Base-by-base conservation (phyloP, 2,113 vertebrate species). In the Holacanthus passer region DNA sequence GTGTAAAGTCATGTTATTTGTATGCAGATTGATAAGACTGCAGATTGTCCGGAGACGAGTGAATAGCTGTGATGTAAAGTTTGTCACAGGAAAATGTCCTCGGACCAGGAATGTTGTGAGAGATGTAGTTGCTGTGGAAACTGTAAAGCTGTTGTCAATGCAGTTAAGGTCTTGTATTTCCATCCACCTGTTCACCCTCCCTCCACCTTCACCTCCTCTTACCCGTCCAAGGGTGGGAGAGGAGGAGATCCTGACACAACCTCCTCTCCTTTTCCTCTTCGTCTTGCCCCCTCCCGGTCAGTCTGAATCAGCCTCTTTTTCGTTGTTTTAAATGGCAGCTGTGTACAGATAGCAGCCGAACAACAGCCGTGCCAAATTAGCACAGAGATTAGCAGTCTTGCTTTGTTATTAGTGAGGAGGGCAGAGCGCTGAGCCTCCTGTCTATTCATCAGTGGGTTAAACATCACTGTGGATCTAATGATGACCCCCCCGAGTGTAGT, bases 61-160 rank as follows among this genome's bases (percentile, higher is more conserved):
- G 55, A 79, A 71, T 39, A 74, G 47, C 50, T 58, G 35, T 71
- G 65, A 69, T 82, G 62, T 84, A 66, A 88, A 89, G 75, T 73
- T 86, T 82, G 78, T 64, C 53, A 60, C 86, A 67, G 73, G 72
- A 84, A 81, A 74, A 75, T 64, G 82, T 85, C 82, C 87, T 82
- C 84, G 72, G 72, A 75, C 39, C 39, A 11, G 20, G 31, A 58
- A 55, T 2, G 68, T 53, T 35, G 76, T 16, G 29, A 78, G 75
- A 81, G 53, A 81, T 75, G 73, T 41, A 85, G 93, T 94, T 94
- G 92, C 93, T 92, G 89, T 93, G 93, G 92, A 94, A 93, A 94
- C 93, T 48, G 89, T 84, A 55, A 91, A 76, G 65, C 62, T 72
- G 79, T 77, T 73, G 86, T 87, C 85, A 32, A 88, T 81, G 77